Conservation (phyloP, 2,888 invertebrate genomes). For the Azorinus chamasolen region DNA sequence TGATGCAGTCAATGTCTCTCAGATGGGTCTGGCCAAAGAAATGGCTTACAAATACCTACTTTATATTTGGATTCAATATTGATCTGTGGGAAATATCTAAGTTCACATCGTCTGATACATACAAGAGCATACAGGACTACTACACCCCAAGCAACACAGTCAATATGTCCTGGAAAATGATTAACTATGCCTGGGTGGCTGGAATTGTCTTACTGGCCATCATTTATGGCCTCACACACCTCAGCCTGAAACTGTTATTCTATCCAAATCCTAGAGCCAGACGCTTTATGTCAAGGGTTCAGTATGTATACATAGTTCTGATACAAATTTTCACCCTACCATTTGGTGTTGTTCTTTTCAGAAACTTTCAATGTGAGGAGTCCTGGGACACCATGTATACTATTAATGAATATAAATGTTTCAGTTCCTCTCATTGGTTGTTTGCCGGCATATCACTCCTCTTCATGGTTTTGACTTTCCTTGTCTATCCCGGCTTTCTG, state of each 20-base stretch:
- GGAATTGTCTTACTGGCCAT: slow-evolving; percentile 53
- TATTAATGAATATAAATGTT: slow-evolving; percentile 75
- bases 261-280: slow-evolving; percentile 75
- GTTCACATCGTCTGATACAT: slow-evolving; percentile 70
- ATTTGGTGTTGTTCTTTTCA: slow-evolving; percentile 72
- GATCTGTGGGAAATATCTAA: slow-evolving; percentile 83
- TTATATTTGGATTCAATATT: slow-evolving; percentile 79
- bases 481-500: slow-evolving; percentile 78
- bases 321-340: slow-evolving; percentile 80
- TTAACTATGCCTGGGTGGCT: slow-evolving; percentile 75
- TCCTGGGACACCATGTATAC: slow-evolving; percentile 71
- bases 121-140: slow-evolving; percentile 73
- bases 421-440: slow-evolving; percentile 75
- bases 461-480: slow-evolving; percentile 68
- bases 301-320: slow-evolving; percentile 71
- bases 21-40: slow-evolving; percentile 81
- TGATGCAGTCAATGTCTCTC: slow-evolving; percentile 81
- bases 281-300: slow-evolving; percentile 73
- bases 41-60: slow-evolving; percentile 74
- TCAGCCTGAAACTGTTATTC: slow-evolving; percentile 64
- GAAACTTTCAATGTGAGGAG: slow-evolving; percentile 79
- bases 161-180: slow-evolving; percentile 69
- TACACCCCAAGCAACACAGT: slow-evolving; percentile 74
- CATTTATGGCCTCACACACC: slow-evolving; percentile 67
- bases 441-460: slow-evolving; percentile 72